Conservation (phyloP, 2,797 vertebrate genomes). For the Silurus lanzhouensis region DNA sequence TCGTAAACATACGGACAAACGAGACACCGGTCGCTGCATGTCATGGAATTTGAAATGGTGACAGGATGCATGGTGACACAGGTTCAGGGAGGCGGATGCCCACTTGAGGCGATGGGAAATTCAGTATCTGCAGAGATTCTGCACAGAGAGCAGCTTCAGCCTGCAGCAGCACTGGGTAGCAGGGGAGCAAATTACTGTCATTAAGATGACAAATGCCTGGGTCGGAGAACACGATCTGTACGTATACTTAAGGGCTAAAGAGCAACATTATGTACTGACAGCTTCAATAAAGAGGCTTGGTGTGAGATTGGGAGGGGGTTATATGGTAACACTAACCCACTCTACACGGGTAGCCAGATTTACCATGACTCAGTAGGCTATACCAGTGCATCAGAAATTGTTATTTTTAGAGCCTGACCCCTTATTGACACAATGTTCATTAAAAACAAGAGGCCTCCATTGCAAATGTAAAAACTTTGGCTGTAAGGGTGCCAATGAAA, state of each 20-base stretch:
- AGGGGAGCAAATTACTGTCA: constrained; percentile 70
- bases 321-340: constrained; percentile 32
- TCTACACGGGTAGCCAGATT: constrained; percentile 26
- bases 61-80: constrained; percentile 67
- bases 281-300: constrained; percentile 60
- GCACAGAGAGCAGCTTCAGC: constrained; percentile 44
- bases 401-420: constrained; percentile 14
- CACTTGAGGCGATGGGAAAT: constrained; percentile 68
- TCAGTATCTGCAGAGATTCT: constrained; percentile 45
- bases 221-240: constrained; percentile 54
- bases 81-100: constrained; percentile 79
- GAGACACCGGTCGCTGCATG: constrained; percentile 55
- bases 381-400: constrained; percentile 12
- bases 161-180: constrained; percentile 63
- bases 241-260: constrained; percentile 60
- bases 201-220: constrained; percentile 60
- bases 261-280: constrained; percentile 68
- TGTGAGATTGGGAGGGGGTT: constrained; percentile 38
- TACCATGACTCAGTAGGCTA: neutral
- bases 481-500: neutral
- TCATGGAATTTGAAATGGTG: constrained; percentile 64
- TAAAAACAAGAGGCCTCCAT: neutral
- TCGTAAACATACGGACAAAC: constrained; percentile 65
- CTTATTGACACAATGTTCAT: neutral
- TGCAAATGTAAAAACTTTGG: neutral